Evolutionary conservation across 2,888 invertebrate species (phyloP).

Genomic region (Pomacea canaliculata): DNA sequence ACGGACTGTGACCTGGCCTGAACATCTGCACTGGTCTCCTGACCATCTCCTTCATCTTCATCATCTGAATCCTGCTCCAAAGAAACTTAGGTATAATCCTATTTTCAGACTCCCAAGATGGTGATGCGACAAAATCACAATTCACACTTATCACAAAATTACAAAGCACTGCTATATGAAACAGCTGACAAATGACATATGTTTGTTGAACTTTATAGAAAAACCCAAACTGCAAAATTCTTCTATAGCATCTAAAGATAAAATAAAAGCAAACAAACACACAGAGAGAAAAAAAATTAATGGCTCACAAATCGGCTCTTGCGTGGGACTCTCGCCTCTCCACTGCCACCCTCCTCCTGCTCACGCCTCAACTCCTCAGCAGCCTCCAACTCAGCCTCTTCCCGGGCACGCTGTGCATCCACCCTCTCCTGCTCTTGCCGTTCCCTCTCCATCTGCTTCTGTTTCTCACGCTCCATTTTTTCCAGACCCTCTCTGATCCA

Average conservation of each 20-base stretch:
- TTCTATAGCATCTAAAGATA: no score
- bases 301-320: conserved; percentile 76
- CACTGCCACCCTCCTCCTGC: conserved; percentile 62
- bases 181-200: no score
- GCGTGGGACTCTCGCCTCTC: conserved; percentile 67
- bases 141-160: no score
- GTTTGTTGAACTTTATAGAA: no score
- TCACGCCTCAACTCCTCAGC: conserved; percentile 58
- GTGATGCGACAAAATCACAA: no score
- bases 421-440: conserved; percentile 73
- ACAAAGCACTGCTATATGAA: no score
- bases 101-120: no score
- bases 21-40: conserved; percentile 2
- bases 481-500: conserved; percentile 98
- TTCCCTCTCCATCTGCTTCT: conserved; percentile 78
- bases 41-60: conserved; percentile 45
- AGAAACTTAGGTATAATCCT: neutral
- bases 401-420: conserved; percentile 64
- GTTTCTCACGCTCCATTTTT: conserved; percentile 85
- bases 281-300: neutral
- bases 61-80: conserved; percentile 66
- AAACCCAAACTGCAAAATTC: no score
- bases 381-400: conserved; percentile 48
- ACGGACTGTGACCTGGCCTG: neutral
- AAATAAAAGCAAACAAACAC: no score